These are phyloP conservation scores for Heliconius charithonia DNA, from an alignment of 2,888 invertebrate species.

Conservation along the genomic window DNA sequence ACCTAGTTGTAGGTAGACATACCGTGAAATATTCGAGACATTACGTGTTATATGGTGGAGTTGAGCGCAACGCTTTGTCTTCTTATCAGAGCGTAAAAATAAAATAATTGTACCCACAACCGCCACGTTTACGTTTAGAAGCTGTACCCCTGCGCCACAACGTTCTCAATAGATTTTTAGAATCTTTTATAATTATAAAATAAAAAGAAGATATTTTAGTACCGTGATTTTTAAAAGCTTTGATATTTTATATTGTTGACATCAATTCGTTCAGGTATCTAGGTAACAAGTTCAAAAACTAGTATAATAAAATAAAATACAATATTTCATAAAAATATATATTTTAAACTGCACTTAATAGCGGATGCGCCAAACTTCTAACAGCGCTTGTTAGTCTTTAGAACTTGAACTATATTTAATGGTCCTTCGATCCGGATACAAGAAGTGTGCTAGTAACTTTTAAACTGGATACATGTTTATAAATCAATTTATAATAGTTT, in stretches of 20 bases:
- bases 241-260: neutral
- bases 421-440: conserved; percentile 26
- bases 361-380: conserved; percentile 24
- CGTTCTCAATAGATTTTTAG: neutral
- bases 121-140: no score
- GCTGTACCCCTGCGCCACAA: neutral
- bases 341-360: neutral
- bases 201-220: neutral
- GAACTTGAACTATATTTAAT: conserved; percentile 23
- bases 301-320: neutral
- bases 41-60: no score
- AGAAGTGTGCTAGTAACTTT: conserved; percentile 17
- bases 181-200: neutral
- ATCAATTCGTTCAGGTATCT: no score
- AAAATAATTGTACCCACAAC: neutral
- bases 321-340: neutral
- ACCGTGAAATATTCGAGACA: no score
- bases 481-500: conserved; percentile 7
- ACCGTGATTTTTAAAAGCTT: neutral
- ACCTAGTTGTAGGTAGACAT: no score
- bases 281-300: neutral
- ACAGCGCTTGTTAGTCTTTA: conserved; percentile 27
- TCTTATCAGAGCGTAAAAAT: neutral
- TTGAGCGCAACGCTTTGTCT: no score
- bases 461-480: conserved; percentile 1